Evolutionary conservation across 2,797 vertebrate genomes (phyloP), one percentile per base, ranked within the genome.

Genomic region (Sylvilagus floridanus): DNA sequence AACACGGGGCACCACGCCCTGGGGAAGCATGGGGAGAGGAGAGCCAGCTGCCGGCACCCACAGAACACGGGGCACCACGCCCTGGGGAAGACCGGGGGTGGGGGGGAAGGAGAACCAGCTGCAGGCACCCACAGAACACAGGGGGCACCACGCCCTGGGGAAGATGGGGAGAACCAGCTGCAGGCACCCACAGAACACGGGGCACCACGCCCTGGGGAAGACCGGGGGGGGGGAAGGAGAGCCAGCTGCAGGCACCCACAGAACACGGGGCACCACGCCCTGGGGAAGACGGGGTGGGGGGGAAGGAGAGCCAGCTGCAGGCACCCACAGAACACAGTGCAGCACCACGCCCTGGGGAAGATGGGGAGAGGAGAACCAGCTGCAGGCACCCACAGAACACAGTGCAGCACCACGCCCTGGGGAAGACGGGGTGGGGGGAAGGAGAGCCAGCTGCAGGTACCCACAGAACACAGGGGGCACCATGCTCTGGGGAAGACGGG

Each of bases 371-470:
- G 24, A 72, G 7, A 2, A 54, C 16, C 4, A 22, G 16, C 66
- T 35, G 4, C 22, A 26, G 19, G 42, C 21, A 24, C 7, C 50
- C 22, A 14, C 37, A 37, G 37, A 37, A 37, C 37, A 6, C 37
- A 5, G 37, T 99, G 99, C 32, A 99, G 98, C 92, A 99, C 99
- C 17, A 99, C 99, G 0, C 99, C 99, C 99, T 99, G 94, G 9
- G 78, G 42, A 85, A 0, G 17, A 17, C 17, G 26, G 19, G 32
- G 3, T 37, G 76, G n/a, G n/a, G n/a, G n/a, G n/a, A n/a, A 60
- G 12, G 24, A 72, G 7, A 2, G 52, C 16, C 4, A 22, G 16
- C 66, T 35, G 4, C 22, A 26, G 19, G 42, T 16, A 24, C 7
- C 50, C 22, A 14, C 37, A 37, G 37, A 37, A 37, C 37, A 6